A percentile compares a stretch with the other conserved stretches of the same genome.
Conservation (phyloP, 92 coral and sea anemone species). For the Epizoanthus stellaris region DNA sequence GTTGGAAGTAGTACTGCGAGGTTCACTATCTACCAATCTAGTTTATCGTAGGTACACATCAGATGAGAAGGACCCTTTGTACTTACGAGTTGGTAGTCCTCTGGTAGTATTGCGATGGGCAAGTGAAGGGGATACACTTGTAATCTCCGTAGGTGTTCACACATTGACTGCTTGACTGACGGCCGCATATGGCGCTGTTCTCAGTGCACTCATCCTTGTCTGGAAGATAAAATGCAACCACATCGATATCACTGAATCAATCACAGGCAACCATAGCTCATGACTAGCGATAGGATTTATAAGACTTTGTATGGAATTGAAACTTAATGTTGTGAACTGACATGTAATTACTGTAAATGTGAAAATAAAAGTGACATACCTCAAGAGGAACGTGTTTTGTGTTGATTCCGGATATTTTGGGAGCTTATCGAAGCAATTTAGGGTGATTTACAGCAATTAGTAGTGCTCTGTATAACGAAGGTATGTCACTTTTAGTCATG, state of each 20-base stretch:
- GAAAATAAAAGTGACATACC: no score
- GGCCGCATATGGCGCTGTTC: conserved; percentile 43
- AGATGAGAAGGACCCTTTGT: background rate
- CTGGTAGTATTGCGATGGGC: conserved; percentile 42
- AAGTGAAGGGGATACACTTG: conserved; percentile 62
- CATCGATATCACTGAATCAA: background rate
- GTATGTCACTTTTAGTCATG: no score
- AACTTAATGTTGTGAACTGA: no score
- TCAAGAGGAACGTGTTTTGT: no score
- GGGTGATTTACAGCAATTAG: no score
- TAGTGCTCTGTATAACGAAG: no score
- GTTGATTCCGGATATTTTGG: no score
- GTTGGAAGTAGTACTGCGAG: background rate
- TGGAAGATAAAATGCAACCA: conserved; percentile 18
- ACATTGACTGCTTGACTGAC: conserved; percentile 29
- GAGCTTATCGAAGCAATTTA: no score
- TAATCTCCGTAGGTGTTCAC: conserved; percentile 63
- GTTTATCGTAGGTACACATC: background rate
- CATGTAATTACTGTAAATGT: no score
- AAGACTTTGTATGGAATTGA: no score
- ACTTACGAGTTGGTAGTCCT: conserved; percentile 17
- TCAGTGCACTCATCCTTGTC: conserved; percentile 71
- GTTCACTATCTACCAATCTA: background rate
- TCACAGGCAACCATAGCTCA: no score
- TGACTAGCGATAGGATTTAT: no score